Evolutionary conservation across 2,888 invertebrate species (phyloP), one percentile per base, ranked within the genome.

Genomic region (Rhabditophanes sp.): DNA sequence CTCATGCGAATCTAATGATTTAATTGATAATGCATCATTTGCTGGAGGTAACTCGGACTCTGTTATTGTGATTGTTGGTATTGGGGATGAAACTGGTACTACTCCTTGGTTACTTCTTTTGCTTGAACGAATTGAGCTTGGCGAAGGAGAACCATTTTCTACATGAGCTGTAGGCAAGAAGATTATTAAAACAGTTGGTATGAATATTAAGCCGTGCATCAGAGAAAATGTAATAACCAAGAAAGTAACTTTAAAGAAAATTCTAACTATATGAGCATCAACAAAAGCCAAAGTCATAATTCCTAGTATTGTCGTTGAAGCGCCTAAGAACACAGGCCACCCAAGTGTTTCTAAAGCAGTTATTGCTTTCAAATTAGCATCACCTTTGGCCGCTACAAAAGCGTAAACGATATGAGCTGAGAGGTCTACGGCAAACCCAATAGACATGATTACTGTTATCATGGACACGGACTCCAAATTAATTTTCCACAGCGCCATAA

Each of bases 391-490:
- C 4, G 82, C 79, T 79, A 84, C 82, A 67, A 83, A 85, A 0
- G 83, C 82, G 63, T 87, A 85, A 57, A 84, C 83, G 46, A 52
- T 49, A 25, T 52, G 49, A 1, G 52, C 51, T 4, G 59, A 60
- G 17, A 61, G 42, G 41, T 61, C 61, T 14, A 87, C 85, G 5
- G 84, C 84, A 69, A 87, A 87, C 32, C 87, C 88, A 41, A 87
- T 85, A 67, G 85, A 85, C 85, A 88, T 87, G 49, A 88, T 87
- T 30, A 47, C 50, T 6, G 87, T 85, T 42, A 87, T 85, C 85
- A 88, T 87, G 1, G 85, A 85, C 53, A 88, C 85, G 1, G 52
- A 49, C 32, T 64, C 64, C 31, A 88, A 72, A 62, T 83, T 83
- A 5, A 88, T 59, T n/a, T 55, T 56, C 63, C 63, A 63, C 22